A percentile compares a stretch with the other conserved stretches of the same genome.
phyloP scores from a whole-genome alignment of 2,113 vertebrate species.

The Indicator indicator region DNA sequence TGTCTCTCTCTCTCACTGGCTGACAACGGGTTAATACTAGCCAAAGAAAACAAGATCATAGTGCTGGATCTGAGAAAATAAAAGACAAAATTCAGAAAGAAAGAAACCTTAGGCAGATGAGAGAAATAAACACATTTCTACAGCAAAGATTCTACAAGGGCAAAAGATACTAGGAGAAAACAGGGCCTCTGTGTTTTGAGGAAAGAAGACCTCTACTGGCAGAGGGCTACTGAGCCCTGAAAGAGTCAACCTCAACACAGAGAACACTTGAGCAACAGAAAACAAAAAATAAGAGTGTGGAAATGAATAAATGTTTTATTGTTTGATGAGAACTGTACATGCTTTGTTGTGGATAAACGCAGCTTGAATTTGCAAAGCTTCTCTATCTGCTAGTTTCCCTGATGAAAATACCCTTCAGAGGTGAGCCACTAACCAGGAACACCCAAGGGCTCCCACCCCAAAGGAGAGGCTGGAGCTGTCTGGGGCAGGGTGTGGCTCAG shows the following conservation, averaged over 20 bases:
- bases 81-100: neutral
- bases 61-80: neutral
- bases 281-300: neutral
- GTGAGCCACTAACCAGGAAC: neutral
- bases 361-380: neutral
- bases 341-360: neutral
- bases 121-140: neutral
- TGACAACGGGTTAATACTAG: neutral
- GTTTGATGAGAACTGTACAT: neutral
- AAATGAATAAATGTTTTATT: neutral
- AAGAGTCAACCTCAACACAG: constrained; percentile 13
- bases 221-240: neutral
- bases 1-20: neutral
- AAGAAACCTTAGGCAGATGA: neutral
- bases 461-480: neutral
- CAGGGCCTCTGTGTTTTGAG: neutral
- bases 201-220: constrained; percentile 1
- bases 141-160: neutral
- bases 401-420: neutral
- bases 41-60: constrained; percentile 1
- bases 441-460: rapidly evolving
- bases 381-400: neutral
- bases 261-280: neutral
- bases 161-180: neutral
- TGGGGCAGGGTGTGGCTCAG: neutral